phyloP scores from a whole-genome alignment of 2,888 invertebrate genomes.

The Dicycla oo region DNA sequence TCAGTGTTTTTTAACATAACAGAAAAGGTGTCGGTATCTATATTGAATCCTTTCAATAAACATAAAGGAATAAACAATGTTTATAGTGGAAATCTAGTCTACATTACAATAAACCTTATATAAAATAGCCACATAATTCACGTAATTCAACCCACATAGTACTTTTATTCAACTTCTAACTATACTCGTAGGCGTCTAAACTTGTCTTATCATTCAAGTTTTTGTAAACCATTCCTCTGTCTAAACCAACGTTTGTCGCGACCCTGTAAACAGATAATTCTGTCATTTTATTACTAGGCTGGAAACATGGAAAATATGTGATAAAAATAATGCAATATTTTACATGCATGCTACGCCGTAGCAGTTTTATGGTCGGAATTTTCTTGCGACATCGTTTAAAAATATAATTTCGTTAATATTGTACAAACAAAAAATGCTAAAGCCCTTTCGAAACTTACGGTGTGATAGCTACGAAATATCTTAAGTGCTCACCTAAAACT shows the following conservation, averaged over 20 bases:
- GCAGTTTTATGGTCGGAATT: slow-evolving; percentile 29
- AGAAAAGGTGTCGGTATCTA: too few species aligned
- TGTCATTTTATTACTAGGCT: slow-evolving; percentile 42
- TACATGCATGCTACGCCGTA: slow-evolving; percentile 35
- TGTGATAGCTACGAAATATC: slow-evolving; percentile 24
- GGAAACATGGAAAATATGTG: slow-evolving; percentile 26
- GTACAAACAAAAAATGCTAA: slow-evolving; percentile 33
- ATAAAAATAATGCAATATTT: slow-evolving; percentile 33
- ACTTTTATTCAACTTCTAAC: slow-evolving; percentile 36
- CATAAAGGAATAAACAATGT: slow-evolving; percentile 30
- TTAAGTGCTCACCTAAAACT: slow-evolving; percentile 47
- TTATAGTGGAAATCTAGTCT: slow-evolving; percentile 38
- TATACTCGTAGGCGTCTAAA: slow-evolving; percentile 57
- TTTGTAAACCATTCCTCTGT: slow-evolving; percentile 37
- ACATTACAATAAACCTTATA: slow-evolving; percentile 41
- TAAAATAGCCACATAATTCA: slow-evolving; percentile 47
- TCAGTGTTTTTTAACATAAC: background rate
- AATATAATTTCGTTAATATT: slow-evolving; percentile 18
- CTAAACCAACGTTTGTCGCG: slow-evolving; percentile 34
- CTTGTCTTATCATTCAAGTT: slow-evolving; percentile 45
- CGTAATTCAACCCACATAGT: slow-evolving; percentile 47
- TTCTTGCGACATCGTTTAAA: slow-evolving; percentile 30
- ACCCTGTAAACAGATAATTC: slow-evolving; percentile 54
- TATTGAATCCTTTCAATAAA: slow-evolving; percentile 9
- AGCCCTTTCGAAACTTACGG: slow-evolving; percentile 28